Evolutionary conservation across 1,140 invertebrate genomes (phyloP).

Genomic region (Oryctes rhinoceros): DNA sequence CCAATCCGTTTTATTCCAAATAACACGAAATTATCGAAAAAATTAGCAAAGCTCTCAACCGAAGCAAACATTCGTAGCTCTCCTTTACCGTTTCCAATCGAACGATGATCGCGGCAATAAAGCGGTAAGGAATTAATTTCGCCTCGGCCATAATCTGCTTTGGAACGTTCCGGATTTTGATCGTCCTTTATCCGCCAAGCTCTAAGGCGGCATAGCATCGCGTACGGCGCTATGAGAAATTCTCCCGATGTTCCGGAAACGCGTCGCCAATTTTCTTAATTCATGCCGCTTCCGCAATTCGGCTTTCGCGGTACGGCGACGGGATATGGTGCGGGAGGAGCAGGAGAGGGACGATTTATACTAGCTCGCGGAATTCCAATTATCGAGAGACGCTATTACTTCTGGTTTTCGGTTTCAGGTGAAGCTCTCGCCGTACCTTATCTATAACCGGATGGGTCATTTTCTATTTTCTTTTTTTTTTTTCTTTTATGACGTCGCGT

Average conservation of each 20-base stretch:
- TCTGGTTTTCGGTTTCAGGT: conserved; percentile 1
- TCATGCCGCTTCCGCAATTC: not conserved
- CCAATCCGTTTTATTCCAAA: too few relatives aligned
- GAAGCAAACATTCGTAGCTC: not conserved
- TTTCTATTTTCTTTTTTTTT: not conserved
- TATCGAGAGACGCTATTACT: conserved; percentile 14
- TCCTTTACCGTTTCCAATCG: not conserved
- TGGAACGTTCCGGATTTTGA: not conserved
- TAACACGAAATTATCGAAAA: too few relatives aligned
- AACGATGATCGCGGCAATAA: not conserved
- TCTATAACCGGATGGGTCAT: not conserved
- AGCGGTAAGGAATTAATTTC: not conserved
- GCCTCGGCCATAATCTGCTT: not conserved
- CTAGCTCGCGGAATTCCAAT: conserved; percentile 1
- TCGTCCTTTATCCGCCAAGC: not conserved
- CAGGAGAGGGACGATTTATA: too few relatives aligned
- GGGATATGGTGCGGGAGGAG: too few relatives aligned
- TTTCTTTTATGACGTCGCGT: too few relatives aligned
- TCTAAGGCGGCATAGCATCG: not conserved
- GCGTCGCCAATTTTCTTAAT: conserved; percentile 17
- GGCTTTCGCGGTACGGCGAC: not conserved
- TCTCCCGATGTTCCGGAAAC: not conserved
- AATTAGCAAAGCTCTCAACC: not conserved
- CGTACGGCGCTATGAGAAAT: not conserved
- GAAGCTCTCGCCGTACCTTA: not conserved